phyloP scores from a whole-genome alignment of 2,797 vertebrate species.

The Fringilla coelebs region DNA sequence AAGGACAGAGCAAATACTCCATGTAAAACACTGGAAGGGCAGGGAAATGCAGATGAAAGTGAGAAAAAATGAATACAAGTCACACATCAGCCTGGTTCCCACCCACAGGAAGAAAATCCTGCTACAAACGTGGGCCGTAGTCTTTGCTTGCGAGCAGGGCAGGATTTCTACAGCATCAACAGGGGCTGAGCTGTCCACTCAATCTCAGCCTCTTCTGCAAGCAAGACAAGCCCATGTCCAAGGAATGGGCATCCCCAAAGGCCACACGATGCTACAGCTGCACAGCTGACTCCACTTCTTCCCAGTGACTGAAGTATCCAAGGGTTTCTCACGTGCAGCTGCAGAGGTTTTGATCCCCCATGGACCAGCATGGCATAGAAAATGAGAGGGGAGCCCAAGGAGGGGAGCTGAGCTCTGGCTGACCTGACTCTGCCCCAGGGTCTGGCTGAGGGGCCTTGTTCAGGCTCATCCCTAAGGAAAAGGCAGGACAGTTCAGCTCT shows the following conservation, averaged over 20 bases:
- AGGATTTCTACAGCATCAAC: neutral
- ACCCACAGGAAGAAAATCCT: neutral
- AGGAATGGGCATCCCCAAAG: neutral
- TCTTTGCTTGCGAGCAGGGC: neutral
- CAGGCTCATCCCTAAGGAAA: constrained; percentile 20
- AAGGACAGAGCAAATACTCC: constrained; percentile 41
- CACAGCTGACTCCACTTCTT: neutral
- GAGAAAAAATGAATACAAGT: neutral
- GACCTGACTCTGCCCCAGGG: neutral
- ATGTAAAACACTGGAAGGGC: neutral
- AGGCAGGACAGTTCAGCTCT: constrained; percentile 39
- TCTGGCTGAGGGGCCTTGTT: neutral
- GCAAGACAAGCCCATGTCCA: neutral
- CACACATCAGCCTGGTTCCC: neutral
- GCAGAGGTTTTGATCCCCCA: constrained; percentile 19
- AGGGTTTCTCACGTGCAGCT: neutral
- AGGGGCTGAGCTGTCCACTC: neutral
- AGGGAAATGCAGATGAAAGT: neutral
- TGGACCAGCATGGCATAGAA: neutral
- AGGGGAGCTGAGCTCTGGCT: neutral
- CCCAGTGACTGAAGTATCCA: neutral
- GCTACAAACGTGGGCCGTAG: rapidly evolving
- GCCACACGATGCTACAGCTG: neutral
- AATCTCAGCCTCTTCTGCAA: neutral
- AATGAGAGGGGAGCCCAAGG: neutral